phyloP scores from a whole-genome alignment of 37 sponge, comb jelly and placozoan genomes.

The Aplysina aerophoba region DNA sequence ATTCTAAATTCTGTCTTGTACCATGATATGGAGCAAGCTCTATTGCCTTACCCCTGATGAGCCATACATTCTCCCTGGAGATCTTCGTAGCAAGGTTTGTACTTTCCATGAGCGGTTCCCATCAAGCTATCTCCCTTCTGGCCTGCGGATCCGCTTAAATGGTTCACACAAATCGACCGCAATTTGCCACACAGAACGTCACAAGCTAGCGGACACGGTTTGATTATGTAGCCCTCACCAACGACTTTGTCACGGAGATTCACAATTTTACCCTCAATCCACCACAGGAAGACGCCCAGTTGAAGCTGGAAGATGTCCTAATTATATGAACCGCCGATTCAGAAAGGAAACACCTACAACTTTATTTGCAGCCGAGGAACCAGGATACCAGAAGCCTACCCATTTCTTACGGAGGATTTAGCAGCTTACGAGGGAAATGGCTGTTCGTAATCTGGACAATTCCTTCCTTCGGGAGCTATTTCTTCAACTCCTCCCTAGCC shows the following conservation, averaged over 20 bases:
- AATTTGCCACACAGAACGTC: too few species aligned
- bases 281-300: conserved; percentile 7
- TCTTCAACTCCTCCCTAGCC: conserved; percentile 36
- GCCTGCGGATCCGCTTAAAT: too few species aligned
- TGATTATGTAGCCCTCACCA: background rate
- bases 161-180: too few species aligned
- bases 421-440: conserved; percentile 24
- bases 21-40: too few species aligned
- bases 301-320: background rate
- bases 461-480: conserved; percentile 43
- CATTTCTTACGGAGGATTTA: conserved; percentile 21
- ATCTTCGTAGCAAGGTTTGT: too few species aligned
- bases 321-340: conserved; percentile 13
- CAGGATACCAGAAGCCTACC: conserved; percentile 24
- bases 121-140: too few species aligned
- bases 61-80: too few species aligned
- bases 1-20: too few species aligned
- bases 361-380: conserved; percentile 24
- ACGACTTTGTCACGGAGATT: background rate
- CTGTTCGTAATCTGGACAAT: background rate
- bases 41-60: too few species aligned
- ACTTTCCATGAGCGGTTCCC: too few species aligned
- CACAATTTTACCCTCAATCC: conserved; percentile 30
- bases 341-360: conserved; percentile 1
- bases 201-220: too few species aligned